Conservation (phyloP, 2,888 invertebrate species). For the Serrognathus titanus region DNA sequence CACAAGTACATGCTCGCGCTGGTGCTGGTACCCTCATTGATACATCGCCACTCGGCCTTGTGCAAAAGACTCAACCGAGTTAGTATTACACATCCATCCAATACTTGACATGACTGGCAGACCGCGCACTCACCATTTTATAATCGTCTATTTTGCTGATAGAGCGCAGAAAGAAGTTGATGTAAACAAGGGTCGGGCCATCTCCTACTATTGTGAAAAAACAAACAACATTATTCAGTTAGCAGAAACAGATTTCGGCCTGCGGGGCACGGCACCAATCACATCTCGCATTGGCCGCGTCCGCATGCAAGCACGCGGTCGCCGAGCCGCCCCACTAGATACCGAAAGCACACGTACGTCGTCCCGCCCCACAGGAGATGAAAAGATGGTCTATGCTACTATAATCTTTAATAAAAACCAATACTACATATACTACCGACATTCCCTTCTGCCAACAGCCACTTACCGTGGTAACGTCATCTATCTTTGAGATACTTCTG, state of each 20-base stretch:
- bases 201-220: slow-evolving; percentile 64
- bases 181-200: slow-evolving; percentile 81
- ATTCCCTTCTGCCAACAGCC: slow-evolving; percentile 40
- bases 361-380: slow-evolving; percentile 34
- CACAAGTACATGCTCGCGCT: slow-evolving; percentile 44
- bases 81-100: slow-evolving; percentile 37
- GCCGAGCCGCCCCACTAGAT: slow-evolving; percentile 32
- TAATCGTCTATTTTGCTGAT: slow-evolving; percentile 99
- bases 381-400: slow-evolving; percentile 24
- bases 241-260: slow-evolving; percentile 27
- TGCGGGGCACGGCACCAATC: slow-evolving; percentile 46
- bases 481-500: slow-evolving; percentile 98
- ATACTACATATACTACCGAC: slow-evolving; percentile 9
- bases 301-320: slow-evolving; percentile 39
- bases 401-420: slow-evolving; percentile 10
- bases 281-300: slow-evolving; percentile 45
- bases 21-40: slow-evolving; percentile 51
- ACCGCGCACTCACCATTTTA: slow-evolving; percentile 88
- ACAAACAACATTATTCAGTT: slow-evolving; percentile 36
- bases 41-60: slow-evolving; percentile 41
- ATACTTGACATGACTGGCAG: slow-evolving; percentile 50
- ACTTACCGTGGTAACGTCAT: slow-evolving; percentile 99
- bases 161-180: slow-evolving; percentile 96
- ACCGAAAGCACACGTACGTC: slow-evolving; percentile 41
- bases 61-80: slow-evolving; percentile 42